Percentiles rank a stretch among this genome's conserved stretches.
These are phyloP conservation scores for Syrphus vitripennis DNA, from an alignment of 2,888 invertebrate genomes.

Conservation along the genomic window DNA sequence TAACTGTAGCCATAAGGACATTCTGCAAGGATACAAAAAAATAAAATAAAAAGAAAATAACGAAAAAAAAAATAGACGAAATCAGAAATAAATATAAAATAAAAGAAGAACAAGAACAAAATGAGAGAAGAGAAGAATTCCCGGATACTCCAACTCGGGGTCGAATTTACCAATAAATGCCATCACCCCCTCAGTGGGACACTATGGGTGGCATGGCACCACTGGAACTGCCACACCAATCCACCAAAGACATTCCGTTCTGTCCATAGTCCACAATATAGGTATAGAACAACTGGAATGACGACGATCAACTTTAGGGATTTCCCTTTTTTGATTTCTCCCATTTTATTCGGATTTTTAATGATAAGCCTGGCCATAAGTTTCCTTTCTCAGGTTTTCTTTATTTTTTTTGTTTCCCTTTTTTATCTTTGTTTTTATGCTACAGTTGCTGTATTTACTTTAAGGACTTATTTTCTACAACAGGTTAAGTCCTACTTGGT, in stretches of 20 bases:
- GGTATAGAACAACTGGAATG: slow-evolving; percentile 20
- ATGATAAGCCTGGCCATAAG: slow-evolving; percentile 68
- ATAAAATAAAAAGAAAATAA: slow-evolving; percentile 43
- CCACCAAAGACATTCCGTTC: too few species aligned
- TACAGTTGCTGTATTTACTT: slow-evolving; percentile 18
- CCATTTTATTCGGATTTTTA: slow-evolving; percentile 66
- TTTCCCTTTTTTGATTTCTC: slow-evolving; percentile 62
- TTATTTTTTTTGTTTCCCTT: slow-evolving; percentile 1
- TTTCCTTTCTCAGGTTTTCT: slow-evolving; percentile 47
- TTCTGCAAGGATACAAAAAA: slow-evolving; percentile 76
- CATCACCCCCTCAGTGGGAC: neutral
- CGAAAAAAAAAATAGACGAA: slow-evolving; percentile 32
- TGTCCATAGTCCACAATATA: neutral
- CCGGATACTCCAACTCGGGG: neutral
- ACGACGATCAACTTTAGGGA: slow-evolving; percentile 66
- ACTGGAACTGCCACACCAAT: neutral
- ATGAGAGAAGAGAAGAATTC: neutral
- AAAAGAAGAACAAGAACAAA: slow-evolving; percentile 49
- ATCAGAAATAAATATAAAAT: slow-evolving; percentile 63
- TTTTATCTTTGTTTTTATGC: neutral
- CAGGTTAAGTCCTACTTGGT: slow-evolving; percentile 35
- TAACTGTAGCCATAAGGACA: slow-evolving; percentile 83
- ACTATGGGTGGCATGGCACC: neutral
- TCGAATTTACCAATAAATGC: neutral
- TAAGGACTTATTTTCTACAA: slow-evolving; percentile 15